Evolutionary conservation across 2,888 invertebrate species (phyloP), one percentile per base, ranked within the genome.

Genomic region (Plagodis pulveraria): DNA sequence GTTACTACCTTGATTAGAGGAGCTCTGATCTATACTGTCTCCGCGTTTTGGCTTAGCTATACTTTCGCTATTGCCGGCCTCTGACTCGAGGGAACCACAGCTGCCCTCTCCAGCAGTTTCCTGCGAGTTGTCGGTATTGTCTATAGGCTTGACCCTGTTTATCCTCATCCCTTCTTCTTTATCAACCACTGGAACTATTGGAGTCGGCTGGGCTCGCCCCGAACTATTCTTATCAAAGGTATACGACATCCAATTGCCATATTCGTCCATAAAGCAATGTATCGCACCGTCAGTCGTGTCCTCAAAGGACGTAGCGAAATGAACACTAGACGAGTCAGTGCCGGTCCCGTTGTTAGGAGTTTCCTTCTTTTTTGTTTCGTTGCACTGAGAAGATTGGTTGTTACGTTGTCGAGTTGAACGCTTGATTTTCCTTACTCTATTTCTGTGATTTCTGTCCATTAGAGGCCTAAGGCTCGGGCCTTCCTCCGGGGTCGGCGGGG

Each of bases 191-290:
- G 87, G 84, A 10, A 50, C 52, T 22, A 87, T 81, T 0, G 87
- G 84, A 51, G 92, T 91, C 0, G 86, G 84, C 60, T 93, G 93
- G 0, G 86, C 81, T 49, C 87, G 80, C 0, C 94, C 94, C 0
- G 94, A 88, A 69, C 95, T 95, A 70, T 96, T 96, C 73, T 97
- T 96, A 72, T 97, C 96, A 79, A 98, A 98, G 0, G 97, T 96
- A 40, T 92, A 91, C 0, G 97, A 96, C 87, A 97, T 94, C 96
- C 97, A 97, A 74, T 97, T 96, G 44, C 97, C 97, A 72, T 95
- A 95, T 78, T 97, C 97, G 75, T 98, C 97, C 82, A 96, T 95
- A 76, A 97, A 97, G 80, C 96, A 97, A 83, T 98, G 97, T 43
- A 97, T 96, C 0, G 97, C 96, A 9, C 97, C 97, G 72, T 97